Conservation (phyloP, 2,113 vertebrate genomes). For the Strigops habroptila region DNA sequence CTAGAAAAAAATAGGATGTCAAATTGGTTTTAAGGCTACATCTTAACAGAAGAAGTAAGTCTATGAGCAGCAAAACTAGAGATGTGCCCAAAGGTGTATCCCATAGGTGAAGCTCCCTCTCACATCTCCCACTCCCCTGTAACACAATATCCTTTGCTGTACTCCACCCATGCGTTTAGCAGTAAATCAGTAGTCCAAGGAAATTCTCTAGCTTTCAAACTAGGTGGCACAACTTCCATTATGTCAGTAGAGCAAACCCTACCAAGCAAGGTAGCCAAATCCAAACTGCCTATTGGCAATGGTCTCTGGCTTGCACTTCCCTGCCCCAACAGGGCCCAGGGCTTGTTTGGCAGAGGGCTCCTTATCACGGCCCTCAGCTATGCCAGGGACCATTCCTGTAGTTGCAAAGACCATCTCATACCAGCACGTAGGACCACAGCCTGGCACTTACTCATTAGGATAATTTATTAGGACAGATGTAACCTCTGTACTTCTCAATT, state of each 20-base stretch:
- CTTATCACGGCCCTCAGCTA: background rate
- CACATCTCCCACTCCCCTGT: fast-evolving
- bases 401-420: background rate
- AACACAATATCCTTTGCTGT: background rate
- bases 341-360: background rate
- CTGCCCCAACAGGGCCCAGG: background rate
- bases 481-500: background rate
- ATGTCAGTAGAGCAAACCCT: fast-evolving
- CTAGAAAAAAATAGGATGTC: background rate
- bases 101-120: background rate
- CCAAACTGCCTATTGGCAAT: background rate
- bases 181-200: background rate
- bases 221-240: background rate
- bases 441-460: background rate
- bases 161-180: background rate
- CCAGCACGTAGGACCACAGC: background rate
- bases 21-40: background rate
- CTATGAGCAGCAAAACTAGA: background rate
- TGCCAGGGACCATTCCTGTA: background rate
- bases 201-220: background rate
- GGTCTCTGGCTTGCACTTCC: background rate
- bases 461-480: background rate
- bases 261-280: background rate
- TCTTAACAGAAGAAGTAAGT: background rate
- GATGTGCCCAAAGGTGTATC: background rate